phyloP scores from a whole-genome alignment of 2,888 invertebrate genomes.

The Agriotes lineatus region DNA sequence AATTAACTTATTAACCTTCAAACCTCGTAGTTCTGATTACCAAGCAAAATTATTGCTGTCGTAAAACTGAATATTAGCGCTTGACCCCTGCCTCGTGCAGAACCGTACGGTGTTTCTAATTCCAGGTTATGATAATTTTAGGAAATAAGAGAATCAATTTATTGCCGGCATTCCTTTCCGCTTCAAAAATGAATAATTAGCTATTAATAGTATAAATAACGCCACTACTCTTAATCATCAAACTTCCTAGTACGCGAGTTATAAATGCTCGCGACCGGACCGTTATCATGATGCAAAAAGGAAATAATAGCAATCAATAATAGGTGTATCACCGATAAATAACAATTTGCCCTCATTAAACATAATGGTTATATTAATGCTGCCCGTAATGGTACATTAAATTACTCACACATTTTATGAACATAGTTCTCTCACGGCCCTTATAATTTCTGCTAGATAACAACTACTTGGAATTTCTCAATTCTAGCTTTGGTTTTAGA shows the following conservation, averaged over 20 bases:
- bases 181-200: constrained; percentile 20
- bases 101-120: not conserved
- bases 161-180: constrained; percentile 17
- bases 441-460: too few relatives aligned
- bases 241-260: constrained; percentile 12
- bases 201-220: constrained; percentile 25
- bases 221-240: constrained; percentile 2
- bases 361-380: constrained; percentile 11
- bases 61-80: constrained; percentile 5
- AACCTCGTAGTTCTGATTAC: not conserved
- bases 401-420: not conserved
- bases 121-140: constrained; percentile 17
- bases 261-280: constrained; percentile 4
- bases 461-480: too few relatives aligned
- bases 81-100: not conserved
- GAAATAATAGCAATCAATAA: constrained; percentile 27
- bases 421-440: too few relatives aligned
- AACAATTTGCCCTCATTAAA: constrained; percentile 14
- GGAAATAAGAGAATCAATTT: constrained; percentile 22
- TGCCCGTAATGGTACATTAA: not conserved
- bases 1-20: constrained; percentile 1
- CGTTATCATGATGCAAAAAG: constrained; percentile 25
- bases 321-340: constrained; percentile 9
- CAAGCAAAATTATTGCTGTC: not conserved
- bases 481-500: too few relatives aligned